phyloP scores from a whole-genome alignment of 2,113 vertebrate genomes.

The Ariopsis seemanni region DNA sequence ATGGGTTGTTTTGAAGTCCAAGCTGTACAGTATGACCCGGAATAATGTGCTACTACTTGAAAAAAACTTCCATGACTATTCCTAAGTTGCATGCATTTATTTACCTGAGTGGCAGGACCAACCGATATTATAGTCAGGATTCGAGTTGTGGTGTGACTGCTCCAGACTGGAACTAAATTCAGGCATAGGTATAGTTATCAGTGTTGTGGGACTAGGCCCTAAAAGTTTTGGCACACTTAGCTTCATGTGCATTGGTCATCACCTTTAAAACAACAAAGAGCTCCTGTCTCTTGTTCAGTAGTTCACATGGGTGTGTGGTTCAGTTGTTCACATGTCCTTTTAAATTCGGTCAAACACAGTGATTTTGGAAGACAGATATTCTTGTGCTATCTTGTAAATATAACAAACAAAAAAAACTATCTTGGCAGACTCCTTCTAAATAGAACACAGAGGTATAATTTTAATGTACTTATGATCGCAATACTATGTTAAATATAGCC shows the following conservation, averaged over 20 bases:
- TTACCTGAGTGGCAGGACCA: too few relatives aligned
- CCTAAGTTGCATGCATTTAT: too few relatives aligned
- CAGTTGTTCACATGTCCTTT: background rate
- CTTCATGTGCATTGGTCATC: background rate
- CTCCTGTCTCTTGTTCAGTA: background rate
- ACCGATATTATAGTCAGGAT: too few relatives aligned
- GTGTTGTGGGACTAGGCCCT: too few relatives aligned
- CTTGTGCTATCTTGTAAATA: background rate
- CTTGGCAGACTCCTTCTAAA: background rate
- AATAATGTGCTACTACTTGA: too few relatives aligned
- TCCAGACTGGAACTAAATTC: too few relatives aligned
- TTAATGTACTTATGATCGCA: background rate
- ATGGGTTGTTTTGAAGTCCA: too few relatives aligned
- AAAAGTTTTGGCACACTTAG: background rate
- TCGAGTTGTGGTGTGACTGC: too few relatives aligned
- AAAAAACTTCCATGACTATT: too few relatives aligned
- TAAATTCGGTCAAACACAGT: background rate
- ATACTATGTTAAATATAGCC: background rate
- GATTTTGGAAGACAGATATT: background rate
- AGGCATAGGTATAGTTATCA: too few relatives aligned
- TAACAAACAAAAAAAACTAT: background rate
- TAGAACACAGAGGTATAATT: background rate
- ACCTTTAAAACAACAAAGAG: background rate
- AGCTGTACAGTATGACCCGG: too few relatives aligned
- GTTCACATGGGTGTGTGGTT: background rate